Conservation (phyloP, 2,113 vertebrate genomes). For the Climacteris rufus region DNA sequence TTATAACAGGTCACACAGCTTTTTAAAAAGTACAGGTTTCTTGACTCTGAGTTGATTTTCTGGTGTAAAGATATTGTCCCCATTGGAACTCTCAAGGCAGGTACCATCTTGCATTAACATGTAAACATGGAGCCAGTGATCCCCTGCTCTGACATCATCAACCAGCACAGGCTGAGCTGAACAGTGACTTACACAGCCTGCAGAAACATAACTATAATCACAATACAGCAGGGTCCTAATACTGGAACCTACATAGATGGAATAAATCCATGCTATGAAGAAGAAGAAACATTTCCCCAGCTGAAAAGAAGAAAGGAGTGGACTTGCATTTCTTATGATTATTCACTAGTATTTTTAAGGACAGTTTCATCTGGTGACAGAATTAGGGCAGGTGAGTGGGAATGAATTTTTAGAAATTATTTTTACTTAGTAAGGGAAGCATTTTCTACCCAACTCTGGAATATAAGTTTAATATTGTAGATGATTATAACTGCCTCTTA, state of each 20-base stretch:
- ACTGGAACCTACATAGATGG: background rate
- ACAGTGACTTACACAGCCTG: background rate
- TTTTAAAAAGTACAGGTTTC: background rate
- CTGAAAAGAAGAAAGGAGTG: background rate
- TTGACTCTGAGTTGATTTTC: background rate
- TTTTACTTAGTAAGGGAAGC: background rate
- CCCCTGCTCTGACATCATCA: accelerated
- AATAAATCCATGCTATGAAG: background rate
- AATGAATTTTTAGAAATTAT: background rate
- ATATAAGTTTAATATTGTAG: background rate
- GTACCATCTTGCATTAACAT: background rate
- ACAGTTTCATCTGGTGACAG: background rate
- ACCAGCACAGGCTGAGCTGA: background rate
- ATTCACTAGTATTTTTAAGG: background rate
- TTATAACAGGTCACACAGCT: background rate
- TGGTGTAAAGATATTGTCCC: background rate
- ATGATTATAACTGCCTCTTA: background rate
- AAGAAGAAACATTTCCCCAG: background rate
- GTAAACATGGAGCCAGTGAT: background rate
- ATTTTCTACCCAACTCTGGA: background rate
- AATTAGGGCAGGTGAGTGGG: background rate
- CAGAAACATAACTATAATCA: background rate
- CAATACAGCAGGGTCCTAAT: background rate
- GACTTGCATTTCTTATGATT: background rate
- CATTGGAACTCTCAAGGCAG: accelerated